Evolutionary conservation across 2,888 invertebrate species (phyloP).

Genomic region (Drosophila formosana): DNA sequence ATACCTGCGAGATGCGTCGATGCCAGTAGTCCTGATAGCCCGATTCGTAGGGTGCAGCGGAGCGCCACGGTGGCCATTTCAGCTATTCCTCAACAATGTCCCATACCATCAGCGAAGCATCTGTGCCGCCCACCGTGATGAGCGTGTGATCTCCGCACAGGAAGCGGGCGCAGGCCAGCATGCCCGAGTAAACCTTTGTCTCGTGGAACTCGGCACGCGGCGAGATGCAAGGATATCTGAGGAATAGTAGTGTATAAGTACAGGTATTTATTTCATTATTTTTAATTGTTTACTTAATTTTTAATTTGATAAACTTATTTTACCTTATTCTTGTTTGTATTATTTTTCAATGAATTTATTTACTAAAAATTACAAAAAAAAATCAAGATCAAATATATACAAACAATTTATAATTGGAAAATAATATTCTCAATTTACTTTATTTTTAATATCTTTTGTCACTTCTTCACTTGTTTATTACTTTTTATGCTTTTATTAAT

Average conservation of each 20-base stretch:
- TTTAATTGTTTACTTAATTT: too few species aligned
- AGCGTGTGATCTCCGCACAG: constrained; percentile 94
- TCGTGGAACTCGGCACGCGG: constrained; percentile 95
- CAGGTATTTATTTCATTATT: too few species aligned
- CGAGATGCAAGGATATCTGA: constrained; percentile 93
- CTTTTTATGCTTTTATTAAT: too few species aligned
- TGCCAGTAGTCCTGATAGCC: constrained; percentile 83
- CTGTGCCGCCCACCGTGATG: constrained; percentile 94
- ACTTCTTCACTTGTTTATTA: too few species aligned
- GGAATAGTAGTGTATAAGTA: not conserved
- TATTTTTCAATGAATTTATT: too few species aligned
- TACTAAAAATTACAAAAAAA: too few species aligned
- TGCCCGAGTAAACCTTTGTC: constrained; percentile 94
- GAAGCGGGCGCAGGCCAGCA: constrained; percentile 92
- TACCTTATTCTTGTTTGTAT: too few species aligned
- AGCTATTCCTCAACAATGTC: constrained; percentile 89
- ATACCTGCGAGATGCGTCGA: constrained; percentile 82
- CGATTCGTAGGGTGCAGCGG: constrained; percentile 72
- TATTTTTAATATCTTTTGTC: too few species aligned
- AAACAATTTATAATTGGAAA: too few species aligned
- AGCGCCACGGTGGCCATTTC: constrained; percentile 85
- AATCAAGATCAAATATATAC: too few species aligned
- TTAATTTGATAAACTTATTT: too few species aligned
- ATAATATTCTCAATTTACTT: too few species aligned
- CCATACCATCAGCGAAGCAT: constrained; percentile 96